A percentile compares a stretch with the other conserved stretches of the same genome.
Conservation (phyloP, 23 tunicate species). For the Trididemnum nubilum region DNA sequence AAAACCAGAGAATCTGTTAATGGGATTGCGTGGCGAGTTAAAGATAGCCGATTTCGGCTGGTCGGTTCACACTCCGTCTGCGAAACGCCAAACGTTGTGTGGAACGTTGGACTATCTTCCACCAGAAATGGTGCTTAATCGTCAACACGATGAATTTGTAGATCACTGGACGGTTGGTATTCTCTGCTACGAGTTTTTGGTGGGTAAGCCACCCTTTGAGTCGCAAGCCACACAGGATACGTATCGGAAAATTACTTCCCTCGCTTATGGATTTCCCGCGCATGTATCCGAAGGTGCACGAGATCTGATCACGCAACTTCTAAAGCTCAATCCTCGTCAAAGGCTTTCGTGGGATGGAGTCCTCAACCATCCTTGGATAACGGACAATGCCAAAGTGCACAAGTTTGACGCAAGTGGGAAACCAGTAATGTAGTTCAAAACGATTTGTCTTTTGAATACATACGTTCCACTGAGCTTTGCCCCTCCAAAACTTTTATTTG, state of each 20-base stretch:
- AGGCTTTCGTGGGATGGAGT: slow-evolving; percentile 73
- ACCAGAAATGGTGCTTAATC: slow-evolving; percentile 91
- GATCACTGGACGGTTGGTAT: slow-evolving; percentile 96
- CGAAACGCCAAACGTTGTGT: slow-evolving; percentile 86
- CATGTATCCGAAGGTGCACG: slow-evolving; percentile 89
- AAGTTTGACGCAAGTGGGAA: slow-evolving; percentile 84
- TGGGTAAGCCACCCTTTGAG: slow-evolving; percentile 96
- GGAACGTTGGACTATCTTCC: slow-evolving; percentile 98
- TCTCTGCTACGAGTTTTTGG: slow-evolving; percentile 95
- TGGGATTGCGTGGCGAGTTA: slow-evolving; percentile 94
- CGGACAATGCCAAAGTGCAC: slow-evolving; percentile 84
- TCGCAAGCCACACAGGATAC: slow-evolving; percentile 70
- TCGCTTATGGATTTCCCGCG: slow-evolving; percentile 70
- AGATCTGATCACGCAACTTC: slow-evolving; percentile 65
- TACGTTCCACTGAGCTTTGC: no score
- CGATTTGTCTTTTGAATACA: no score
- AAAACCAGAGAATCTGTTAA: slow-evolving; percentile 92
- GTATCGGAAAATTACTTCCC: slow-evolving; percentile 64
- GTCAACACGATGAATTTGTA: slow-evolving; percentile 68
- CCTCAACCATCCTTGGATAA: slow-evolving; percentile 84
- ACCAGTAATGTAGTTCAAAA: no score
- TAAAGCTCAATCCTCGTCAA: slow-evolving; percentile 55
- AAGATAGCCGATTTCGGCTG: slow-evolving; percentile 99
- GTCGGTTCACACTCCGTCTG: slow-evolving; percentile 97
- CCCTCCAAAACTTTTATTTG: no score